Evolutionary conservation across 2,888 invertebrate species (phyloP), one percentile per base, ranked within the genome.

Genomic region (Coremacera marginata): DNA sequence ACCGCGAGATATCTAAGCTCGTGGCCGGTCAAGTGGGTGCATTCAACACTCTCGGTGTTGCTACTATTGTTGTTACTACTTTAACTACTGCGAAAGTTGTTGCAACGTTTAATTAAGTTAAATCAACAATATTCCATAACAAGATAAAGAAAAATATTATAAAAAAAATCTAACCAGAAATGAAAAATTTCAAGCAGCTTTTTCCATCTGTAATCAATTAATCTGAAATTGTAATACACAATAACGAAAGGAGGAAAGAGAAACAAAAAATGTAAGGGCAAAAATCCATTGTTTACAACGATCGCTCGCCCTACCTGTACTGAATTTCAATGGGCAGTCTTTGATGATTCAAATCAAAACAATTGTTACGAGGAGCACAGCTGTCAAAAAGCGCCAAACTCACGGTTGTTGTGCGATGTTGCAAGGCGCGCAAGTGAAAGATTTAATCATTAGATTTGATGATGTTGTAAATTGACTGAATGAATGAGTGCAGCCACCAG

Each of bases 281-380:
- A 34, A 9, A 27, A 63, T 22, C 2, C 25, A 25, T 9, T 27
- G 31, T 11, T 31, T 16, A 16, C 63, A 25, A 34, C n/a, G 5
- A 31, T 31, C 31, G 63, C n/a, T 25, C 14, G 8, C 27, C n/a
- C 4, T 27, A 44, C 31, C 27, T 62, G 62, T 31, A 55, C 19
- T 3, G 55, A 55, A 55, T 55, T 55, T 55, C 22, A 55, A 55
- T 60, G 25, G 57, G 25, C 57, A 60, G 25, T 27, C 9, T 60
- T 63, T 63, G 63, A 63, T 63, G 63, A 31, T 16, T 63, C 14
- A 63, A 44, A 63, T 27, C n/a, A 63, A 63, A 63, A 11, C n/a
- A 27, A 34, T 11, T 55, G 44, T 44, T 44, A 44, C 44, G 44
- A 44, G 44, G 11, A 44, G 44, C 44, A 11, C 44, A 44, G 44